A percentile compares a stretch with the other conserved stretches of the same genome.
Evolutionary conservation across 1,140 invertebrate species (phyloP).

Genomic region (Venustaconcha ellipsiformis): DNA sequence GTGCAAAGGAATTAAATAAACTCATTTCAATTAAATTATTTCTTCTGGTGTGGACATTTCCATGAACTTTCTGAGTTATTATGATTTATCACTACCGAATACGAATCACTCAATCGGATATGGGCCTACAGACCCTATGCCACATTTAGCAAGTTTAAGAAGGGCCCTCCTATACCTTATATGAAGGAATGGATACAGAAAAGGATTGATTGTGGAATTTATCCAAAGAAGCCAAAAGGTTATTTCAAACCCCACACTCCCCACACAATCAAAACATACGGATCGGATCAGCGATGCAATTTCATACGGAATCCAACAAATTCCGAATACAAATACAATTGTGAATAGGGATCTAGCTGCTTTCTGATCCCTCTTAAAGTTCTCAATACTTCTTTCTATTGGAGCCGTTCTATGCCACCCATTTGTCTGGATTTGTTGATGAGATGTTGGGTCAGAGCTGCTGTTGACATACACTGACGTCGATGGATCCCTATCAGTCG

Average conservation of each 20-base stretch:
- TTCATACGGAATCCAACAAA: slow-evolving; percentile 44
- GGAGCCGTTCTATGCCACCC: background rate
- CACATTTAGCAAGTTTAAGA: slow-evolving; percentile 3
- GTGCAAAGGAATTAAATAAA: no score
- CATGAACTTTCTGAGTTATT: no score
- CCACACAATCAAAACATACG: slow-evolving; percentile 26
- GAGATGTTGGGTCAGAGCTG: background rate
- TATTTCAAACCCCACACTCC: slow-evolving; percentile 25
- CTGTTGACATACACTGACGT: no score
- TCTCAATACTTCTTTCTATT: background rate
- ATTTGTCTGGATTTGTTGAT: background rate
- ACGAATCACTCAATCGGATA: no score
- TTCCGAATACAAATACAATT: background rate
- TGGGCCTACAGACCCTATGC: no score
- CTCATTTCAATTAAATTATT: no score
- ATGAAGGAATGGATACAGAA: slow-evolving; percentile 41
- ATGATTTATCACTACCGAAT: no score
- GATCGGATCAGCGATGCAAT: slow-evolving; percentile 24
- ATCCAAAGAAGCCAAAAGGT: slow-evolving; percentile 40
- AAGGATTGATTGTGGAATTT: slow-evolving; percentile 42
- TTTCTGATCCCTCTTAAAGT: slow-evolving; percentile 21
- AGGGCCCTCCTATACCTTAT: slow-evolving; percentile 32
- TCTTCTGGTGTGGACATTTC: no score
- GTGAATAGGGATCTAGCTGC: slow-evolving; percentile 38
- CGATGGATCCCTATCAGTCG: no score